These are phyloP conservation scores for Actenoides hombroni DNA, from an alignment of 2,113 vertebrate species.

Conservation along the genomic window DNA sequence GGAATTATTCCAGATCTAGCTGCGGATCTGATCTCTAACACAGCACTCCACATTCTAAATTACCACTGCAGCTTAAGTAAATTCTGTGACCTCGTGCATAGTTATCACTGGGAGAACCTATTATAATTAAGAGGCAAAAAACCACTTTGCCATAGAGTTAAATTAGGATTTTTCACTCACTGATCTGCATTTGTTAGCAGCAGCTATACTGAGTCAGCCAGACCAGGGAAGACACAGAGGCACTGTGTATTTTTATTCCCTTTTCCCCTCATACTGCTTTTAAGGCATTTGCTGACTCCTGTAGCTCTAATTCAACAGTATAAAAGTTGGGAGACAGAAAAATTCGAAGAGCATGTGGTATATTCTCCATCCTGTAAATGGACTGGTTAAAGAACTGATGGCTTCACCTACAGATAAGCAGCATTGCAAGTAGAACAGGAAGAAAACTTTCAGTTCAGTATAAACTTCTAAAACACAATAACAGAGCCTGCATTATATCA, in stretches of 20 bases:
- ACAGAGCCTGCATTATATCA: constrained; percentile 4
- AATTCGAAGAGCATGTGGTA: not conserved
- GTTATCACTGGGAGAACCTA: not conserved
- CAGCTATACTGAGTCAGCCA: constrained; percentile 8
- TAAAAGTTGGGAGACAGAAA: not conserved
- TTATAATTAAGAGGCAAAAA: constrained; percentile 1
- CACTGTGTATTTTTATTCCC: not conserved
- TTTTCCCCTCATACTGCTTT: not conserved
- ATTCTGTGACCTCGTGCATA: not conserved
- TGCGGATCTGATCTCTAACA: constrained; percentile 7
- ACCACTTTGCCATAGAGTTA: not conserved
- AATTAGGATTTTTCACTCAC: not conserved
- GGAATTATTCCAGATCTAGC: constrained; percentile 52
- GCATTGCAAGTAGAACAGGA: not conserved
- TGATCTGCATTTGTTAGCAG: constrained; percentile 7
- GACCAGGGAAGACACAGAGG: not conserved
- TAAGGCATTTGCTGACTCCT: not conserved
- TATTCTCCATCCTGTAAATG: not conserved
- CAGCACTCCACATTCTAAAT: constrained; percentile 29
- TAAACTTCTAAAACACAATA: not conserved
- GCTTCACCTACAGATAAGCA: not conserved
- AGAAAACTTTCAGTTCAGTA: constrained; percentile 8
- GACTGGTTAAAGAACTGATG: not conserved
- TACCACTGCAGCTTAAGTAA: not conserved
- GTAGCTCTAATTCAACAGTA: not conserved